Conservation (phyloP, 2,888 invertebrate genomes). For the Lissonota sp. region DNA sequence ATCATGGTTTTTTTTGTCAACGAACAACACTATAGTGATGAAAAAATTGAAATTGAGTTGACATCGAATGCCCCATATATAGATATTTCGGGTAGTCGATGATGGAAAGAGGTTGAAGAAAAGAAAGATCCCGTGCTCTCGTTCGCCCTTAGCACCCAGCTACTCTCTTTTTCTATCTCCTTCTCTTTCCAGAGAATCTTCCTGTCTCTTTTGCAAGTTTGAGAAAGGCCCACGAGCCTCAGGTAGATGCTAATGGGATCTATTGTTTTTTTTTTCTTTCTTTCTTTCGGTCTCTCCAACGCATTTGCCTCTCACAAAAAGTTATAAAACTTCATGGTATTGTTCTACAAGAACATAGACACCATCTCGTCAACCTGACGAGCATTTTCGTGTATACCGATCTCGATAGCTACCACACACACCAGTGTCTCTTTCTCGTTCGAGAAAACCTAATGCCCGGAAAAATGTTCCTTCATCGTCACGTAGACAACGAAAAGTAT, state of each 20-base stretch:
- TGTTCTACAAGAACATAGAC: constrained; percentile 49
- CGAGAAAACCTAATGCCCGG: background rate
- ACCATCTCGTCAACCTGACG: constrained; percentile 54
- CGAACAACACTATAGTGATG: no score
- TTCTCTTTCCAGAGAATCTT: background rate
- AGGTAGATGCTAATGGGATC: constrained; percentile 80
- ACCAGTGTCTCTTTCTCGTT: constrained; percentile 17
- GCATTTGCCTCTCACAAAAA: constrained; percentile 43
- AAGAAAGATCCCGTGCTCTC: constrained; percentile 53
- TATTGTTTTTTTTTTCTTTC: constrained; percentile 75
- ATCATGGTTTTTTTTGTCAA: no score
- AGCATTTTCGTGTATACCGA: constrained; percentile 23
- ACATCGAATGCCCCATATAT: background rate
- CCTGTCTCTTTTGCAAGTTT: background rate
- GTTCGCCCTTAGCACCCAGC: background rate
- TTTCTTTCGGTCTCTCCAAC: constrained; percentile 33
- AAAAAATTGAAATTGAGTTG: no score
- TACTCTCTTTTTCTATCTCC: constrained; percentile 19
- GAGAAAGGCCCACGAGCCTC: constrained; percentile 63
- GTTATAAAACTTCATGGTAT: constrained; percentile 24
- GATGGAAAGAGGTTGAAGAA: constrained; percentile 34
- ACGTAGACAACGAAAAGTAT: constrained; percentile 12
- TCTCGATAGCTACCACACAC: constrained; percentile 23
- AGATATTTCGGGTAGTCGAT: constrained; percentile 10
- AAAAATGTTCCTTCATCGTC: constrained; percentile 25